A percentile compares a stretch with the other conserved stretches of the same genome.
phyloP scores from a whole-genome alignment of 2,888 invertebrate species.

The Tridacna crocea region DNA sequence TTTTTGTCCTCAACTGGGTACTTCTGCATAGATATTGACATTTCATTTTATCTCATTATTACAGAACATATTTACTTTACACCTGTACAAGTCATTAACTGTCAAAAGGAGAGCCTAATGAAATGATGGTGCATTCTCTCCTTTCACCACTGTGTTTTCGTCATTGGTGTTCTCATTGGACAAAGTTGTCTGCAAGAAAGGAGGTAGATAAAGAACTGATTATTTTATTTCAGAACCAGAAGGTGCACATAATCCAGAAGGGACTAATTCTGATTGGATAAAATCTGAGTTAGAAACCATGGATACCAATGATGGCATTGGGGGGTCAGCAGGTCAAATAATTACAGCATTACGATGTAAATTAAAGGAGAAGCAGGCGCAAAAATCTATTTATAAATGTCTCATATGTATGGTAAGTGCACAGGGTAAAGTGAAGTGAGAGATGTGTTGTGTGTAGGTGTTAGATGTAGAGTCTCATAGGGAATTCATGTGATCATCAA shows the following conservation, averaged over 20 bases:
- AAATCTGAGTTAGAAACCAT: slow-evolving; percentile 39
- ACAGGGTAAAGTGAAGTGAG: background rate
- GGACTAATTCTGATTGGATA: slow-evolving; percentile 14
- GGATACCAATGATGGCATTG: slow-evolving; percentile 32
- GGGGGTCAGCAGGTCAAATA: slow-evolving; percentile 68
- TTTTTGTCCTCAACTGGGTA: no score
- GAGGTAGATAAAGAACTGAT: no score
- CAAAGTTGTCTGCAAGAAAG: no score
- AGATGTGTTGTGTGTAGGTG: no score
- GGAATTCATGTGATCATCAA: no score
- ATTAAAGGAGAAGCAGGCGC: slow-evolving; percentile 70
- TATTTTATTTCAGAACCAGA: slow-evolving; percentile 37
- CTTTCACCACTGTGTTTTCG: background rate
- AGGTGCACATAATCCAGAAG: slow-evolving; percentile 55
- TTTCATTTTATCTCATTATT: no score
- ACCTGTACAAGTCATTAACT: background rate
- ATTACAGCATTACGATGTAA: slow-evolving; percentile 72
- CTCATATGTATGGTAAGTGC: slow-evolving; percentile 91
- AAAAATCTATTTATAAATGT: slow-evolving; percentile 89
- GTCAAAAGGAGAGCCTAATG: background rate
- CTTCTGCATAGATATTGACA: no score
- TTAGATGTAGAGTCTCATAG: no score
- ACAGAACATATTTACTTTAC: no score
- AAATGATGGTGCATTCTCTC: background rate
- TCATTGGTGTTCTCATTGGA: background rate